Percentiles rank a stretch among this genome's conserved stretches.
phyloP scores from a whole-genome alignment of 1,140 invertebrate species.

The Psilanteris sp. region DNA sequence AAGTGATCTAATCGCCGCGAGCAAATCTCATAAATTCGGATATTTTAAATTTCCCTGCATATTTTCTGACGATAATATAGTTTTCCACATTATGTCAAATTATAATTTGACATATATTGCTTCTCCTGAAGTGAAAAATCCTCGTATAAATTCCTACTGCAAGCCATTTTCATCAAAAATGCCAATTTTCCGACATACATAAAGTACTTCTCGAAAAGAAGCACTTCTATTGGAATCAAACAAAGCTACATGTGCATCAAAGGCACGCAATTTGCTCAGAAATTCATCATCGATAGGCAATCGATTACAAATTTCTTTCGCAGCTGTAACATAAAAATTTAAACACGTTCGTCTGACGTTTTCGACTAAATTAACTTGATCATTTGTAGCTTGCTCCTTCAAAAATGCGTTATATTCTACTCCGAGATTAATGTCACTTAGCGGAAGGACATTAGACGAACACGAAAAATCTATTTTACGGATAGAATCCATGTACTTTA shows the following conservation, averaged over 20 bases:
- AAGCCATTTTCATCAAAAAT: conserved; percentile 11
- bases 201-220: conserved; percentile 8
- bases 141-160: background rate
- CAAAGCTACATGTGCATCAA: background rate
- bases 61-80: background rate
- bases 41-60: background rate
- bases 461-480: background rate
- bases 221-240: background rate
- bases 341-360: conserved; percentile 11
- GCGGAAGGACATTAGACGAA: background rate
- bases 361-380: background rate
- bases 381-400: background rate
- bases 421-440: conserved; percentile 3
- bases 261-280: conserved; percentile 7
- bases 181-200: conserved; percentile 1
- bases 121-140: conserved; percentile 5
- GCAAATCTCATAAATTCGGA: background rate
- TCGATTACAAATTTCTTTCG: conserved; percentile 16
- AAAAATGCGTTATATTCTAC: conserved; percentile 1
- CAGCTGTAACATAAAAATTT: conserved; percentile 14
- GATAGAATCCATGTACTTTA: background rate
- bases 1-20: background rate
- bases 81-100: conserved; percentile 12
- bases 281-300: conserved; percentile 28
- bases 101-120: background rate